A percentile compares a stretch with the other conserved stretches of the same genome.
phyloP scores from a whole-genome alignment of 2,888 invertebrate species.

The Aproaerema taeniolella region DNA sequence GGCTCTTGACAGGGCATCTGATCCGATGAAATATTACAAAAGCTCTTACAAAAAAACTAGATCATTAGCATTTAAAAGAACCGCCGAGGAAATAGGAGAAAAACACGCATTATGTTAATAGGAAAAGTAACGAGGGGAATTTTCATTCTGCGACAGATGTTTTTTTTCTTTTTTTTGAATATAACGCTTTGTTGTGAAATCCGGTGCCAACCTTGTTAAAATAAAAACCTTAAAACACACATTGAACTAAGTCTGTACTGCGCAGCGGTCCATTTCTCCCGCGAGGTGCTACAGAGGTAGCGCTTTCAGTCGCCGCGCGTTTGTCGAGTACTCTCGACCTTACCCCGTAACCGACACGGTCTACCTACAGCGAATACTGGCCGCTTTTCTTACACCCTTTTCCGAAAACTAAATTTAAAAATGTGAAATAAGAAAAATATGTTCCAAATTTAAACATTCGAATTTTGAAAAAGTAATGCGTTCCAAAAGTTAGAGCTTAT shows the following conservation, averaged over 20 bases:
- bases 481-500: background rate
- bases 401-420: constrained; percentile 5
- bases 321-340: constrained; percentile 60
- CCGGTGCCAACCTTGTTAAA: constrained; percentile 41
- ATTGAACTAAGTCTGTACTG: constrained; percentile 45
- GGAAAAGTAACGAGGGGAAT: constrained; percentile 7
- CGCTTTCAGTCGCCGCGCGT: constrained; percentile 48
- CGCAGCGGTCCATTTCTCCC: constrained; percentile 54
- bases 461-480: constrained; percentile 2
- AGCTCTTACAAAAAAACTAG: constrained; percentile 3
- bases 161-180: constrained; percentile 10
- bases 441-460: too few species aligned
- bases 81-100: background rate
- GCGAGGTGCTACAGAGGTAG: constrained; percentile 21
- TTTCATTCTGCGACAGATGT: constrained; percentile 12
- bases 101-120: constrained; percentile 14
- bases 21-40: constrained; percentile 10
- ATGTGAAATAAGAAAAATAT: constrained; percentile 8
- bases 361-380: constrained; percentile 24
- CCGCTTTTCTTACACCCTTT: constrained; percentile 1
- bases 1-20: constrained; percentile 3
- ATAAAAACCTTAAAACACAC: constrained; percentile 42
- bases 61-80: constrained; percentile 7
- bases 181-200: constrained; percentile 21
- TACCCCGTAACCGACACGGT: constrained; percentile 31